Evolutionary conservation across 1,140 invertebrate species (phyloP), one percentile per base, ranked within the genome.

Genomic region (Drosophila miranda): DNA sequence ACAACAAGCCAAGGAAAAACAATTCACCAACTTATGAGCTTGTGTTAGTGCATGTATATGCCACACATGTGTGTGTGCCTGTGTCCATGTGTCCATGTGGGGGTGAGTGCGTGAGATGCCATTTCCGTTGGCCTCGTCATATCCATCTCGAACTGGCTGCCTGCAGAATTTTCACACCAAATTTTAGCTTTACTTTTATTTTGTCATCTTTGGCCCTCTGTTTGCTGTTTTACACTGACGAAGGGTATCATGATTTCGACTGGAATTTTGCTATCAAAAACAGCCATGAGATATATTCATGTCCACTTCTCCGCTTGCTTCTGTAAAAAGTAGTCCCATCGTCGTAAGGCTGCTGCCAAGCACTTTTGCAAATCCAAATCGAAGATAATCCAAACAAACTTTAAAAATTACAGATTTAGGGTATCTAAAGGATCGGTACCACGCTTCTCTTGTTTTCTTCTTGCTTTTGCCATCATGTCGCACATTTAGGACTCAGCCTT

Each of bases 111-210:
- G 45, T 76, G 30, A 54, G 56, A 52, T 38, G 34, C 11, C 11
- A 38, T 38, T 38, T 38, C 11, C 34, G 34, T 66, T 75, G 70
- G 81, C 78, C 78, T 67, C 78, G 81, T 81, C 82, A 87, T 86
- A 84, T 84, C 73, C 81, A 81, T 74, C 80, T 72, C 78, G 82
- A 84, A 77, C 72, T 68, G 69, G 77, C 77, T 80, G 74, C 48
- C 50, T 73, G 64, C 71, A 75, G 82, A 78, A 66, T 87, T 87
- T 82, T 82, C 83, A 78, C 82, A 82, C 78, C 75, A 87, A 77
- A 88, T 87, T 87, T 44, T 69, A 71, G 76, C 84, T 87, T 75
- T 68, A 82, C 74, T 86, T 75, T 70, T 86, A 78, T 87, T 86
- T 72, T 69, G 70, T 55, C 80, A 81, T 86, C 81, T 80, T 77